Conservation (phyloP, 2,113 vertebrate species). For the Eretmodus cyanostictus region DNA sequence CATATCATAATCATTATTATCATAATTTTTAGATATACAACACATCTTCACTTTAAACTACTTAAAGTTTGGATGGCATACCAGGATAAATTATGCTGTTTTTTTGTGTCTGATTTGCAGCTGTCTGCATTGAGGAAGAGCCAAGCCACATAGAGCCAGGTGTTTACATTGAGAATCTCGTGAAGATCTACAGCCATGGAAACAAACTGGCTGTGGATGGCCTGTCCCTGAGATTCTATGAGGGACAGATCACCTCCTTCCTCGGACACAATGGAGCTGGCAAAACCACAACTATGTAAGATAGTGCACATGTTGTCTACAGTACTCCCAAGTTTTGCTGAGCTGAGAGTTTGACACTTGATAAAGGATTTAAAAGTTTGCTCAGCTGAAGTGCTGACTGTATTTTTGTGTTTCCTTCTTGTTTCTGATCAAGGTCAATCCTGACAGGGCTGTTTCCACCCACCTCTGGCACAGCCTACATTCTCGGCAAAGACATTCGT, state of each 20-base stretch:
- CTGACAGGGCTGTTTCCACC: slow-evolving; percentile 95
- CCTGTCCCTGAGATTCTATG: slow-evolving; percentile 90
- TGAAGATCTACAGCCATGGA: slow-evolving; percentile 93
- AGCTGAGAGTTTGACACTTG: not conserved
- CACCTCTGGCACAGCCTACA: slow-evolving; percentile 94
- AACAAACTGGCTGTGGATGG: slow-evolving; percentile 94
- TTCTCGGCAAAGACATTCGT: slow-evolving; percentile 92
- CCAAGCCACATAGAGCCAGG: slow-evolving; percentile 86
- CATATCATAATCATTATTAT: not conserved
- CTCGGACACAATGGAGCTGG: slow-evolving; percentile 97
- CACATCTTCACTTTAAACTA: not conserved
- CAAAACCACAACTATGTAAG: slow-evolving; percentile 99
- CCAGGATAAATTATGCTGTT: not conserved
- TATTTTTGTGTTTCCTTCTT: not conserved
- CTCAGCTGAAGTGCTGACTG: not conserved
- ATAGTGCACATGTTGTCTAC: not conserved
- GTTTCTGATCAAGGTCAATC: slow-evolving; percentile 81
- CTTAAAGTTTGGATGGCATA: not conserved
- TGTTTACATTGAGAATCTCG: slow-evolving; percentile 92
- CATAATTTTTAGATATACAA: not conserved
- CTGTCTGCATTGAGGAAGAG: slow-evolving; percentile 89
- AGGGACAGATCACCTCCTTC: slow-evolving; percentile 97
- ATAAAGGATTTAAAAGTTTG: not conserved
- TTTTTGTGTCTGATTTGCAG: slow-evolving; percentile 48
- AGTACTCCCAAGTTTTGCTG: not conserved